Base-by-base conservation (phyloP, 2,888 invertebrate genomes). In the Philereme transversata region DNA sequence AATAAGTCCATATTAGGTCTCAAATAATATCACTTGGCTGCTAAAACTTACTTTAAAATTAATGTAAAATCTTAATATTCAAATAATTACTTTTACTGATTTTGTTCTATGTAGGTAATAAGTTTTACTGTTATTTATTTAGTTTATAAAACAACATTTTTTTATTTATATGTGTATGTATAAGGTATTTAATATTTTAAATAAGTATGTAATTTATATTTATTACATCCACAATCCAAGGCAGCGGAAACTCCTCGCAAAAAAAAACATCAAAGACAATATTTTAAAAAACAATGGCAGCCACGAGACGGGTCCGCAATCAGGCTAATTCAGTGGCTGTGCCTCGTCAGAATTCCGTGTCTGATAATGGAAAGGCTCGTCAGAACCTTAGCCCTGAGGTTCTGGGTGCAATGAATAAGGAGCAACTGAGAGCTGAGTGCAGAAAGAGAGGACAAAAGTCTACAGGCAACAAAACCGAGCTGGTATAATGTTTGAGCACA, bases 401-500 rank as follows among this genome's bases (percentile, higher is more conserved):
- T 76, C 87, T 95, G 79, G 90, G 93, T 61, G 87, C 92, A 67
- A 93, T 95, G 92, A 95, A 93, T 79, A 95, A 95, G 92, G 95
- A 95, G 79, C 95, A 95, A 81, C 92, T 95, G 69, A 94, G 95
- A 75, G 88, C 90, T 59, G 95, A 95, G 82, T 95, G 95, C 91
- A 92, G 95, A 72, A 94, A 94, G 88, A 87, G 95, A 76, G 95
- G 95, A 71, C 95, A 95, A 84, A 95, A 95, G 81, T 93, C 94
- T 50, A 92, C 94, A 68, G 95, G 95, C 82, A 95, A 94, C 92
- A 95, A 95, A 89, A 93, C 91, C 72, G 95, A 95, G 92, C 93
- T 95, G 95, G 95, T 95, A 95, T 87, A 83, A 77, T 57, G 69
- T 70, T 70, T 68, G 60, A 65, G 76, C 62, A 57, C 57, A 57